Evolutionary conservation across 2,797 vertebrate genomes (phyloP), one percentile per base, ranked within the genome.

Genomic region (Coilia nasus): DNA sequence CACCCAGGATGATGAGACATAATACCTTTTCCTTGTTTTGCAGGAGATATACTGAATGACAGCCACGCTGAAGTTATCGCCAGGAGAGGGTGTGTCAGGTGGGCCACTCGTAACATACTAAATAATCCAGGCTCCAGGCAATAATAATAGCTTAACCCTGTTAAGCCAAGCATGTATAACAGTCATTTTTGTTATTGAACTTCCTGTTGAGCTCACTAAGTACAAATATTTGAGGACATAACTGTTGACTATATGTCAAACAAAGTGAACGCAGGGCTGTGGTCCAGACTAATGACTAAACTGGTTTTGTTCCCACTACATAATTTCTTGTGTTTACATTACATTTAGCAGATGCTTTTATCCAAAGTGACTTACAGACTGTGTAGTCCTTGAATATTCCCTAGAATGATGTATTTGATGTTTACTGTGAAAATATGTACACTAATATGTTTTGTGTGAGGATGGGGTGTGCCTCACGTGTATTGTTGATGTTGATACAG

Each of bases 41-140:
- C 90, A 99, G 98, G 98, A 85, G 97, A 98, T 12, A 19, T 99
- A 2, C 93, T 99, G 59, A 98, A 99, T 59, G 98, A 99, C 93
- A 99, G 98, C 89, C 98, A 99, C 9, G 98, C 98, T 10, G 98
- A 99, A 88, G 90, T 98, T 89, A 95, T 99, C 75, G 97, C 98
- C 86, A 96, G 96, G 84, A 95, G 98, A 83, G 97, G 98, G 64
- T 97, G 97, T 89, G 90, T 98, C 90, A 96, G 98, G 98, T 99
- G 89, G 94, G 92, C 0, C 28, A 0, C 15, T 44, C 25, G 1
- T 0, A 6, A 21, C 19, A 44, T 78, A 9, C 14, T 54, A 17
- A 44, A 15, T 19, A 28, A 75, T 6, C 31, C 59, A 62, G 1
- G 1, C 35, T 12, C 15, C 0, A 35, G 3, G 35, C 31, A 41